Conservation (phyloP, 1,140 invertebrate genomes). For the Ganaspis sp. region DNA sequence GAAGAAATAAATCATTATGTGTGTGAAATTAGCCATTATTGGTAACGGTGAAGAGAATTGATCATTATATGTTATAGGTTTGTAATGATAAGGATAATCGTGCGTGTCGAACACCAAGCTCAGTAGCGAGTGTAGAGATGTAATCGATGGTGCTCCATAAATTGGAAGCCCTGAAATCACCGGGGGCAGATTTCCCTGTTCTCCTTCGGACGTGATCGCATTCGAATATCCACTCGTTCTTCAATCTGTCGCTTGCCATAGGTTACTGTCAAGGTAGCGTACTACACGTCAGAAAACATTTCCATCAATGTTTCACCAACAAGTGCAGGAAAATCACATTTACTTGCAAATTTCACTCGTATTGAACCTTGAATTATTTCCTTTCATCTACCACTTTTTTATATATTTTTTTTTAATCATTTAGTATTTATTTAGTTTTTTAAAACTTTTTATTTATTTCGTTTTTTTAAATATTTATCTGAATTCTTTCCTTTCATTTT, state of each 20-base stretch:
- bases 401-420: background rate
- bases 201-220: conserved; percentile 24
- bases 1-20: background rate
- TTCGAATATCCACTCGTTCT: conserved; percentile 30
- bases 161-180: conserved; percentile 53
- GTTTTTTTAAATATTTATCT: no score
- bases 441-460: no score
- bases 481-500: no score
- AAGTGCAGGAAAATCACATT: conserved; percentile 1
- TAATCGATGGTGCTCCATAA: conserved; percentile 64
- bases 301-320: background rate
- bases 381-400: background rate
- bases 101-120: conserved; percentile 51
- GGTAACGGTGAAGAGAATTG: conserved; percentile 17
- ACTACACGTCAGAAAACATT: conserved; percentile 19
- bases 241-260: conserved; percentile 28
- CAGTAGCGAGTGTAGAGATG: conserved; percentile 41
- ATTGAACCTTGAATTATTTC: background rate
- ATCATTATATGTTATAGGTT: conserved; percentile 37
- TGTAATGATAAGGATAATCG: conserved; percentile 63
- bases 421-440: no score
- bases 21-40: conserved; percentile 1
- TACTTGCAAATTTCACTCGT: conserved; percentile 10
- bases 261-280: conserved; percentile 23
- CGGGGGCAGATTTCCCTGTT: conserved; percentile 40